Base-by-base conservation (phyloP, 2,888 invertebrate species). In the Sthenelais limicola region DNA sequence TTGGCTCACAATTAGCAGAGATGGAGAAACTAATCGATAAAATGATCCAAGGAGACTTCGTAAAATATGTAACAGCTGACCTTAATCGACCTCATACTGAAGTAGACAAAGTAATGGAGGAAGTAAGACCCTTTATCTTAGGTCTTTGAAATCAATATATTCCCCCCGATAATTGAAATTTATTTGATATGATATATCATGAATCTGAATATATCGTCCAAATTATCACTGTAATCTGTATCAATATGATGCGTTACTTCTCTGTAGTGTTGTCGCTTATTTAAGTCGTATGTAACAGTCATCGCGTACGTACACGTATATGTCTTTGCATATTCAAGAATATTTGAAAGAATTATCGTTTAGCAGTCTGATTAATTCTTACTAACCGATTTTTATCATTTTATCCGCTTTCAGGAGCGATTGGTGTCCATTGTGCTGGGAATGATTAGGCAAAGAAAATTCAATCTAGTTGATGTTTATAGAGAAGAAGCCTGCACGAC, bases 31-130 rank as follows among this genome's bases (percentile, higher is more conserved):
- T 98, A 26, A 98, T 99, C 80, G 97, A 97, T 85, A 96, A 96
- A 89, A 97, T 99, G 96, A 91, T 99, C 80, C 93, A 93, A 76
- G 94, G 95, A 71, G 99, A 99, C 88, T 97, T 98, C 87, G 93
- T 94, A 83, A 92, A 94, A 80, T 95, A 96, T 87, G 92, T 96
- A 68, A 94, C 96, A 3, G 92, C 93, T 21, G 98, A 98, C 88
- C 90, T 99, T 28, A 96, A 96, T 89, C 90, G 97, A 81, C 94
- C 96, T 12, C 90, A 92, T 9, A 38, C 28, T 74, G 91, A 90
- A 83, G 89, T 49, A 15, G 66, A 88, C 24, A 89, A 90, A 69
- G 89, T 80, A 24, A 72, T 86, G n/a, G 86, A 87, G 74, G 87
- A 88, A 83, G 87, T 87, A 73, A 62, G 71, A 43, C 21, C 7